A percentile compares a stretch with the other conserved stretches of the same genome.
These are phyloP conservation scores for Drosophila histrio DNA, from an alignment of 2,888 invertebrate species.

Conservation along the genomic window DNA sequence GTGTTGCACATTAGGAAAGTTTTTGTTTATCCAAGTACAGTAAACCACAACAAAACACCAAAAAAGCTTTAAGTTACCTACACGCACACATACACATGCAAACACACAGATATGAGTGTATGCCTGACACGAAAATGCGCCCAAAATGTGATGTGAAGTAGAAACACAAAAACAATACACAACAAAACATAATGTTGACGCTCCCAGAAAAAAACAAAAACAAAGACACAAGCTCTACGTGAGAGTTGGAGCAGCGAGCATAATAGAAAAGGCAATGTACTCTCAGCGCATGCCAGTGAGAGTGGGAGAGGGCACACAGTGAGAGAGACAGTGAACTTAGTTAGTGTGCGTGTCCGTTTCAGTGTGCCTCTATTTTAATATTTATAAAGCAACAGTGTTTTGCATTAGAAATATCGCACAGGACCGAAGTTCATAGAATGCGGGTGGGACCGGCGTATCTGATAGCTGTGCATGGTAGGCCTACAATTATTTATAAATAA, in stretches of 20 bases:
- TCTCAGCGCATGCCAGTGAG: constrained; percentile 48
- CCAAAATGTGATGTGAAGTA: constrained; percentile 39
- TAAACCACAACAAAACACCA: constrained; percentile 10
- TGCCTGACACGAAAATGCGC: constrained; percentile 25
- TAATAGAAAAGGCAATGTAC: constrained; percentile 51
- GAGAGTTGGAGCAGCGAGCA: constrained; percentile 27
- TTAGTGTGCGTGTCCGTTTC: constrained; percentile 44
- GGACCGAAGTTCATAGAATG: constrained; percentile 11
- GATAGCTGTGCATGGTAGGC: too few species aligned
- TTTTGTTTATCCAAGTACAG: constrained; percentile 16
- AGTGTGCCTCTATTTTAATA: constrained; percentile 54
- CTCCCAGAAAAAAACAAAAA: constrained; percentile 33
- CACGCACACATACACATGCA: background rate
- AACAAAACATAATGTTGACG: constrained; percentile 51
- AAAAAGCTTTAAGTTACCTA: constrained; percentile 15
- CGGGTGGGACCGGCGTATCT: background rate
- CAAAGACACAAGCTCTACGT: constrained; percentile 28
- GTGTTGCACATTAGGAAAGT: constrained; percentile 8
- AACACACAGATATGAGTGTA: background rate
- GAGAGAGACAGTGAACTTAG: constrained; percentile 18
- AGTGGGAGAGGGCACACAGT: constrained; percentile 5
- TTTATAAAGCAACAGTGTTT: constrained; percentile 56
- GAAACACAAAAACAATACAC: constrained; percentile 40
- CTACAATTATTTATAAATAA: too few species aligned
- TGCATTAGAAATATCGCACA: constrained; percentile 32